Conservation (phyloP, 2,888 invertebrate genomes). For the Machimus rusticus region DNA sequence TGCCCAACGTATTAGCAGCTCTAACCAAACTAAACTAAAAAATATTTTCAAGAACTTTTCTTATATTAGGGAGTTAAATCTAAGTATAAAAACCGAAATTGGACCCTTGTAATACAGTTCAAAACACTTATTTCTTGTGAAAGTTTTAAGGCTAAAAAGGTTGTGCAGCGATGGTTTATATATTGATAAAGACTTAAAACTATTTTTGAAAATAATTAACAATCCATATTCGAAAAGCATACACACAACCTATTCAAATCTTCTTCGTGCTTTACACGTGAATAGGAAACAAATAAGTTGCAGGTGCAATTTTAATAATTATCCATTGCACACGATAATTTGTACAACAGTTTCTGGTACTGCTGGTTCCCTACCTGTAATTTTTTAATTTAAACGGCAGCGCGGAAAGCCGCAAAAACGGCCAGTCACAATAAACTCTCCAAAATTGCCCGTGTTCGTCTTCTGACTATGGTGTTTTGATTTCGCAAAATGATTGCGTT, state of each 20-base stretch:
- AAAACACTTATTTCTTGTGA: background rate
- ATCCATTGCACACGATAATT: background rate
- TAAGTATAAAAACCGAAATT: too few species aligned
- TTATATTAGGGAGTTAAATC: too few species aligned
- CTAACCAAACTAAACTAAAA: too few species aligned
- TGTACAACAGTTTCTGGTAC: background rate
- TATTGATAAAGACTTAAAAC: background rate
- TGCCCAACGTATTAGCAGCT: too few species aligned
- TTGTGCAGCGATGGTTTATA: background rate
- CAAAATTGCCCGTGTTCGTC: background rate
- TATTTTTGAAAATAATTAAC: background rate
- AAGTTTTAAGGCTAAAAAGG: background rate
- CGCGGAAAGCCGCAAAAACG: background rate
- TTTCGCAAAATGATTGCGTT: background rate
- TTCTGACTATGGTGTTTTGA: background rate
- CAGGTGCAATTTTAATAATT: background rate
- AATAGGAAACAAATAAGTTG: background rate
- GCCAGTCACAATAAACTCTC: background rate
- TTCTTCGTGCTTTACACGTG: background rate
- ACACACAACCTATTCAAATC: background rate
- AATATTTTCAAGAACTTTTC: too few species aligned
- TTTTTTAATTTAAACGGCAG: background rate
- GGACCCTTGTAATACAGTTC: background rate
- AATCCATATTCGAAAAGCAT: background rate
- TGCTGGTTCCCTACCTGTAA: background rate